Evolutionary conservation across 2,797 vertebrate genomes (phyloP).

Genomic region (Manis pentadactyla): DNA sequence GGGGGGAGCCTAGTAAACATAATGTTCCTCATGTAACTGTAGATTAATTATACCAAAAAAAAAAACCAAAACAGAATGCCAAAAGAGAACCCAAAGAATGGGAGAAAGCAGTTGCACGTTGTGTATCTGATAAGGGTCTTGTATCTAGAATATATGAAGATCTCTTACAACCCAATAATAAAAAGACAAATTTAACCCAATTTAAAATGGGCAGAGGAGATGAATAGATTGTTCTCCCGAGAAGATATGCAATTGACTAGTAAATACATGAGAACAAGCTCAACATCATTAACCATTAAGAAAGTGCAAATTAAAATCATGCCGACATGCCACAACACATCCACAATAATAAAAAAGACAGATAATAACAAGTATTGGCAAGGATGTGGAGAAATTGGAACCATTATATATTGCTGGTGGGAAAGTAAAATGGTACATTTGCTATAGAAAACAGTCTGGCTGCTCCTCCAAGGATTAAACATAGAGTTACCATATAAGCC

Average conservation of each 20-base stretch:
- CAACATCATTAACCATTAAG: neutral
- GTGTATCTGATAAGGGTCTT: neutral
- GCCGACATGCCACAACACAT: neutral
- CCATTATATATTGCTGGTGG: neutral
- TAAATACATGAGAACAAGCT: neutral
- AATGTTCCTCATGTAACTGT: too few relatives aligned
- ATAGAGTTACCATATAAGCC: neutral
- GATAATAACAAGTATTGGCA: neutral
- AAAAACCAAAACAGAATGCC: neutral
- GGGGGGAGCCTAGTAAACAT: too few relatives aligned
- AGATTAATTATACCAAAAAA: too few relatives aligned
- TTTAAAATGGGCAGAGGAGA: neutral
- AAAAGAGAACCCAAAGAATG: neutral
- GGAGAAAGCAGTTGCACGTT: neutral
- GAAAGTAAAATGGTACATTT: neutral
- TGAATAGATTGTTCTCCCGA: neutral
- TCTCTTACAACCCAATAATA: neutral
- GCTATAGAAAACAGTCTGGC: neutral
- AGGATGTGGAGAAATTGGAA: neutral
- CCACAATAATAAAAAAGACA: neutral
- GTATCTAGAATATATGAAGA: neutral
- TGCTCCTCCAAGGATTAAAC: neutral
- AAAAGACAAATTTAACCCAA: neutral
- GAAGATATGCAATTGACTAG: neutral
- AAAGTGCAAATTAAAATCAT: neutral